phyloP scores from a whole-genome alignment of 1,140 invertebrate genomes.

The Ylistrum balloti region DNA sequence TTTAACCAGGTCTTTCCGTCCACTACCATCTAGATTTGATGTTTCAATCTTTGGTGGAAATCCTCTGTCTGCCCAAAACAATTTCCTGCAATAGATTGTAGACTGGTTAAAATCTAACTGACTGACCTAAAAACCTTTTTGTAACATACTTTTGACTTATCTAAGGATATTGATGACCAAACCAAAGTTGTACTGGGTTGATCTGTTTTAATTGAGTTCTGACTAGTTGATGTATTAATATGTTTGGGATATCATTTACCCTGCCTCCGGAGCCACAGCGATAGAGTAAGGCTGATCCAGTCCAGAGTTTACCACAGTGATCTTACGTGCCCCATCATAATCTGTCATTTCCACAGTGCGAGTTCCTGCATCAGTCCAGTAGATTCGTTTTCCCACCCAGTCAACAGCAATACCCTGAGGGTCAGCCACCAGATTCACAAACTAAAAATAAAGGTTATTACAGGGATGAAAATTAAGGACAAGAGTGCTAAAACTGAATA shows the following conservation, averaged over 20 bases:
- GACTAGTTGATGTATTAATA: no score
- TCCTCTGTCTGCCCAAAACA: conserved; percentile 83
- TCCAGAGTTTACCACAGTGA: conserved; percentile 93
- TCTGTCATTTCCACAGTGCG: conserved; percentile 95
- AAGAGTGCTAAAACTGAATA: no score
- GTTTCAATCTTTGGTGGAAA: conserved; percentile 92
- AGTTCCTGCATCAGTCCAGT: conserved; percentile 95
- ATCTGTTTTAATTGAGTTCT: no score
- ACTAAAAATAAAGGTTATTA: no score
- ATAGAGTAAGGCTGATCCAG: conserved; percentile 96
- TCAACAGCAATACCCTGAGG: conserved; percentile 96
- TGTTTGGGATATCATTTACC: conserved; percentile 80
- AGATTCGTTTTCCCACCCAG: conserved; percentile 98
- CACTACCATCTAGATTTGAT: conserved; percentile 97
- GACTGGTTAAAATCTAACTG: no score
- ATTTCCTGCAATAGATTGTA: conserved; percentile 66
- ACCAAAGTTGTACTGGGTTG: no score
- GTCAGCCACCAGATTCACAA: conserved; percentile 59
- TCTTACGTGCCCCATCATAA: conserved; percentile 84
- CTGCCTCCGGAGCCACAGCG: conserved; percentile 92
- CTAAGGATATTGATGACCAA: no score
- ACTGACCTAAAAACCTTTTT: no score
- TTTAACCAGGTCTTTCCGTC: conserved; percentile 90
- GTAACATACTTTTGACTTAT: no score
- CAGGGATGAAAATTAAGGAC: no score